Base-by-base conservation (phyloP, 2,113 vertebrate species). In the Polyodon spathula region DNA sequence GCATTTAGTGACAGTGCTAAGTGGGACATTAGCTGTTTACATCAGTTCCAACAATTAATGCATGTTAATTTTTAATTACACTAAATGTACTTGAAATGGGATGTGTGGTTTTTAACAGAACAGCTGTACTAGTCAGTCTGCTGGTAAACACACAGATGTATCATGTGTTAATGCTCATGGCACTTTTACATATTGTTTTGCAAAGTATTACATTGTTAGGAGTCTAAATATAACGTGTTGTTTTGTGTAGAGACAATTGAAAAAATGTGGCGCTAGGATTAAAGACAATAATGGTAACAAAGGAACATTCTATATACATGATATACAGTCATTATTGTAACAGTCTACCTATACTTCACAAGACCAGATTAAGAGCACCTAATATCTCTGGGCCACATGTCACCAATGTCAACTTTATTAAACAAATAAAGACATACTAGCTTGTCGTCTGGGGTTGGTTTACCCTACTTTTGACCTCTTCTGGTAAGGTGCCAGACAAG, bases 31-130 rank as follows among this genome's bases (percentile, higher is more conserved):
- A 91, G 89, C 90, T 88, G 92, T 93, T 94, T 92, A 90, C 86
- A 91, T 92, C 86, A 89, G 88, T 86, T 90, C 84, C 87, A 89
- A 90, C 90, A 93, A 97, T 97, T 95, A 97, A 94, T 93, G 89
- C 89, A 86, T 88, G 92, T 94, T 94, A 94, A 93, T 93, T 94
- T 93, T 95, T 93, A 93, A 96, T 97, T 93, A 94, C 89, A 82
- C 83, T 87, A 90, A 93, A 96, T 93, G 86, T 85, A 89, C 88
- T 88, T 89, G 88, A 92, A 91, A 89, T 79, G 50, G 83, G 81
- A 86, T 89, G 86, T 85, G 86, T 91, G 87, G 88, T 91, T 90
- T 74, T 79, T 86, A 85, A 70, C 86, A 83, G 89, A 89, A 90
- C 86, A 93, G 90, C 88, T 90, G 86, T 86, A 86, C 74, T 71